Evolutionary conservation across 1,140 invertebrate species (phyloP), one percentile per base, ranked within the genome.

Genomic region (Drosophila ambigua): DNA sequence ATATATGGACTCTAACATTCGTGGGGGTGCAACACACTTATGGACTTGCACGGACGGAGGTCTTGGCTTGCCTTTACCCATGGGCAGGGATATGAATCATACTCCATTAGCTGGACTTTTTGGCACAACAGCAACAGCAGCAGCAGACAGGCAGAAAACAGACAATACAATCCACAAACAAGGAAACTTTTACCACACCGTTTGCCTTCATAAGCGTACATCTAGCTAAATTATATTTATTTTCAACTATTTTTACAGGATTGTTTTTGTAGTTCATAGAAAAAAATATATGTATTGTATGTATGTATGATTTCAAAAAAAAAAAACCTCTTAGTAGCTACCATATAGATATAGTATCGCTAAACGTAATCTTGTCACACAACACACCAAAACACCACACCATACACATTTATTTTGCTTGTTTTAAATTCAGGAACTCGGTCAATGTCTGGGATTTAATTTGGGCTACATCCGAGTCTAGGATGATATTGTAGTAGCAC

Each of bases 171-270:
- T 39, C 35, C 35, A 39, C 4, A 7, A 28, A 7, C 5, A 39
- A 39, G 35, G 35, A 39, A 39, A 13, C 11, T 39, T 39, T 11
- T 13, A 11, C 35, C 11, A 39, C 35, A 5, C 5, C 8, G 71
- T 75, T 87, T 67, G 77, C 82, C 74, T 81, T 78, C 66, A 87
- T 69, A 87, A 87, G 77, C 81, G 62, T 81, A 87, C 73, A 77
- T 81, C 81, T 87, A 85, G 77, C 82, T 85, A 85, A 87, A 77
- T 85, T 64, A 64, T 77, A 67, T 85, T 85, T 85, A 85, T 85
- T 85, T 85, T 73, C 78, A 81, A 87, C 81, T 85, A 85, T 81
- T 85, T 87, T 85, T 85, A 85, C 81, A 85, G 68, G 75, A 82
- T 84, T 69, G 49, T 75, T 57, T 68, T 57, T 68, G 74, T 68